These are phyloP conservation scores for Sebastes hubbsi DNA, from an alignment of 2,797 vertebrate species.

Conservation along the genomic window DNA sequence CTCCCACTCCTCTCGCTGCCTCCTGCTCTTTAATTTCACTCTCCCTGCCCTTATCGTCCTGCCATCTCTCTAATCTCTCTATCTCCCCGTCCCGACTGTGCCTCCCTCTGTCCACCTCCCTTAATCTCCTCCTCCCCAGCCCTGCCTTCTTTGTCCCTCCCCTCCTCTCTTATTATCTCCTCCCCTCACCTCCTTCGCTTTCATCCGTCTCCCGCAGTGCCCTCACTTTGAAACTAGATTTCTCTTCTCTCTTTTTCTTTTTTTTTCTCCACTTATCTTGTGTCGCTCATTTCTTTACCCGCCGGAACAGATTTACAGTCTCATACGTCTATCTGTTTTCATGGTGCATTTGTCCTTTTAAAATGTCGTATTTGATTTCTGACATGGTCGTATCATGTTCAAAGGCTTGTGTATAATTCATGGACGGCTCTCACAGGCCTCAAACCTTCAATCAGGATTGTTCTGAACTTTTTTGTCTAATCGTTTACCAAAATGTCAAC, in stretches of 20 bases:
- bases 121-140: conserved; percentile 58
- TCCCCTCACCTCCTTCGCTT: conserved; percentile 57
- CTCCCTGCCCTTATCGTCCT: conserved; percentile 56
- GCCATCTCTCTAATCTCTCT: conserved; percentile 71
- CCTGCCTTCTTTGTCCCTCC: conserved; percentile 51
- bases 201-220: conserved; percentile 53
- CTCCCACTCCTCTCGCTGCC: neutral
- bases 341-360: conserved; percentile 45
- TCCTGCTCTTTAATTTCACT: conserved; percentile 64
- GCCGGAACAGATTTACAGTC: conserved; percentile 40
- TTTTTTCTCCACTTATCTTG: too few species aligned
- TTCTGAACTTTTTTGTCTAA: neutral
- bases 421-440: neutral
- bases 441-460: neutral
- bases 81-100: conserved; percentile 62
- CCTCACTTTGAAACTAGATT: conserved; percentile 66
- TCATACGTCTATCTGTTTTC: conserved; percentile 40
- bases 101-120: conserved; percentile 66
- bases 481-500: neutral
- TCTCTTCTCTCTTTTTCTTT: conserved; percentile 8
- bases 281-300: too few species aligned
- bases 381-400: neutral
- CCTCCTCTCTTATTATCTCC: conserved; percentile 62
- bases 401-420: neutral
- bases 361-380: conserved; percentile 31